A percentile compares a stretch with the other conserved stretches of the same genome.
Evolutionary conservation across 2,797 vertebrate species (phyloP).

Genomic region (Leucoraja ocellata): DNA sequence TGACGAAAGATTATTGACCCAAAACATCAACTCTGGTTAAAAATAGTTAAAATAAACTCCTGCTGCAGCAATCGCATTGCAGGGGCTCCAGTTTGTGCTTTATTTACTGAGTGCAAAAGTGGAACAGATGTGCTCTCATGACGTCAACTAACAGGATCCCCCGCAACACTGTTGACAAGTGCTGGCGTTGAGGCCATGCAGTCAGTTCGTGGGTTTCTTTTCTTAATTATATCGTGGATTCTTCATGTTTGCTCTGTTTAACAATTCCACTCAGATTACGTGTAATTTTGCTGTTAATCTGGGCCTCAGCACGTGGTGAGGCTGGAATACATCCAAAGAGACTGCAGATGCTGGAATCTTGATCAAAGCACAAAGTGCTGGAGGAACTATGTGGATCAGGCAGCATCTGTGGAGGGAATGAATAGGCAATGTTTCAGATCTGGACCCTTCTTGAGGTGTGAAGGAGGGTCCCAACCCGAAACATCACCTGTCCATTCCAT

Average conservation of each 20-base stretch:
- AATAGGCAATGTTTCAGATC: too few species aligned
- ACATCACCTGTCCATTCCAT: too few species aligned
- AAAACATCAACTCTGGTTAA: neutral
- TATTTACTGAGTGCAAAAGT: neutral
- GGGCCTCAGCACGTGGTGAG: neutral
- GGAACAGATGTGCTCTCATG: slow-evolving; percentile 1
- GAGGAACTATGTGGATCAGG: too few species aligned
- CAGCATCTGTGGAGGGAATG: too few species aligned
- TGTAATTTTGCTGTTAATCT: neutral
- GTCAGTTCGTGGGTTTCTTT: neutral
- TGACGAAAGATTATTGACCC: too few species aligned
- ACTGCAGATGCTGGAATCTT: neutral
- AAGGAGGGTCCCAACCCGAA: too few species aligned
- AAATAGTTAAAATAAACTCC: neutral
- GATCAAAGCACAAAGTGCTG: too few species aligned
- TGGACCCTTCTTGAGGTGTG: too few species aligned
- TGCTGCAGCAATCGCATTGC: neutral
- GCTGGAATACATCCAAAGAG: neutral
- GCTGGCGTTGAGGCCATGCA: neutral
- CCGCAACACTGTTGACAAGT: slow-evolving; percentile 7
- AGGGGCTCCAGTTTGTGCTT: neutral
- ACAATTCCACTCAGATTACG: neutral
- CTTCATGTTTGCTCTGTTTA: neutral
- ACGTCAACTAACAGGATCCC: slow-evolving; percentile 11
- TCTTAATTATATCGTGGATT: neutral